Evolutionary conservation across 2,888 invertebrate species (phyloP).

Genomic region (Drosophila lutescens): DNA sequence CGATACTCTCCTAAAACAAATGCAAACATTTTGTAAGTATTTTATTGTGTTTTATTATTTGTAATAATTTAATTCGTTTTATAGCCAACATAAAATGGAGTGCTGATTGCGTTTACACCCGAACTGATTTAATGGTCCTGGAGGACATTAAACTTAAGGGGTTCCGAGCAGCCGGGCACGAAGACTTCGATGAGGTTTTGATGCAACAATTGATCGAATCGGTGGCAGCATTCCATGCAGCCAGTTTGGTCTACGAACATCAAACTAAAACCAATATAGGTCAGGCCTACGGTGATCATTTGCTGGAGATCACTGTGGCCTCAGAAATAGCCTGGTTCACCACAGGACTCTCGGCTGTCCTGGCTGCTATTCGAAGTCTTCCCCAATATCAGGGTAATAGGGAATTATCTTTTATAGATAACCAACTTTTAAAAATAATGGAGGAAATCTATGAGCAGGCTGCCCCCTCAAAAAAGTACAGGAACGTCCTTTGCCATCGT

Average conservation of each 20-base stretch:
- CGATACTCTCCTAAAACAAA: conserved; percentile 54
- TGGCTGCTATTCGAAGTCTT: conserved; percentile 60
- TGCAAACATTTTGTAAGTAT: conserved; percentile 64
- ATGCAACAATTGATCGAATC: conserved; percentile 79
- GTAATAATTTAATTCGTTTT: background rate
- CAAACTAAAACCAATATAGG: conserved; percentile 57
- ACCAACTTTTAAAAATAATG: conserved; percentile 60
- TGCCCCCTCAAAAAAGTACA: conserved; percentile 78
- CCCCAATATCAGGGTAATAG: conserved; percentile 55
- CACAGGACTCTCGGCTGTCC: conserved; percentile 69
- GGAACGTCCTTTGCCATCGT: conserved; percentile 85
- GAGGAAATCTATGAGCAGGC: conserved; percentile 69
- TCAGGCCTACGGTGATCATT: conserved; percentile 37
- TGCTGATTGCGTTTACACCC: conserved; percentile 79
- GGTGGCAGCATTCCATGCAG: conserved; percentile 83
- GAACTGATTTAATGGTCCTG: conserved; percentile 81
- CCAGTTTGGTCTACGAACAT: conserved; percentile 83
- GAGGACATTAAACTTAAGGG: conserved; percentile 81
- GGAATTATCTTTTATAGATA: conserved; percentile 63
- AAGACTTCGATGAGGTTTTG: conserved; percentile 58
- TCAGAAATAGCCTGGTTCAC: conserved; percentile 75
- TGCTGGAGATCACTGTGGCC: conserved; percentile 74
- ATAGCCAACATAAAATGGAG: conserved; percentile 67
- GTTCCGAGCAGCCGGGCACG: conserved; percentile 40
- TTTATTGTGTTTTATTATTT: no score